phyloP scores from a whole-genome alignment of 2,113 vertebrate species.

The Ammospiza caudacuta region DNA sequence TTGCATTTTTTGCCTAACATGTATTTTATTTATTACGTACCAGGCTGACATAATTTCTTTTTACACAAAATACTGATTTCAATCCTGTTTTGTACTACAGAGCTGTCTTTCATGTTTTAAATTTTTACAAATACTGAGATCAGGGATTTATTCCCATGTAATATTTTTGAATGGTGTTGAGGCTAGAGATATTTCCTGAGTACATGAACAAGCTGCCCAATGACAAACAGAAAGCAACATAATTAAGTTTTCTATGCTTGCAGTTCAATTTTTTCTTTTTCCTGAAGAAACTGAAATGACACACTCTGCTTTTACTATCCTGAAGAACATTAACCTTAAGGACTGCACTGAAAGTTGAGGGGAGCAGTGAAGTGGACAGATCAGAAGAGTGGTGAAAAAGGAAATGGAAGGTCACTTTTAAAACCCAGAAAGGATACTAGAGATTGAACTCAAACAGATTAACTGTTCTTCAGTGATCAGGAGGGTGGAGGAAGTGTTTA shows the following conservation, averaged over 20 bases:
- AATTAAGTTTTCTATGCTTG: background rate
- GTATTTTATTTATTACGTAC: background rate
- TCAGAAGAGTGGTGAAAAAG: background rate
- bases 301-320: background rate
- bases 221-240: background rate
- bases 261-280: background rate
- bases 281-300: background rate
- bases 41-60: background rate
- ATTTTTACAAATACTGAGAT: background rate
- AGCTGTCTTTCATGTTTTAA: background rate
- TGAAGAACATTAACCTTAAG: background rate
- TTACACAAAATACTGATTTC: background rate
- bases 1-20: background rate
- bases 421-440: background rate
- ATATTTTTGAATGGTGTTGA: background rate
- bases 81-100: background rate
- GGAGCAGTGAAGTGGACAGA: background rate
- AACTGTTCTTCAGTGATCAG: background rate
- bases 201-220: background rate
- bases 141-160: background rate
- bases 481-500: background rate
- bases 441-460: background rate
- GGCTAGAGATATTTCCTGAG: background rate
- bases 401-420: background rate
- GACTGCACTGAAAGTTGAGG: background rate